A percentile compares a stretch with the other conserved stretches of the same genome.
Conservation (phyloP, 2,888 invertebrate genomes). For the Deilephila porcellus region DNA sequence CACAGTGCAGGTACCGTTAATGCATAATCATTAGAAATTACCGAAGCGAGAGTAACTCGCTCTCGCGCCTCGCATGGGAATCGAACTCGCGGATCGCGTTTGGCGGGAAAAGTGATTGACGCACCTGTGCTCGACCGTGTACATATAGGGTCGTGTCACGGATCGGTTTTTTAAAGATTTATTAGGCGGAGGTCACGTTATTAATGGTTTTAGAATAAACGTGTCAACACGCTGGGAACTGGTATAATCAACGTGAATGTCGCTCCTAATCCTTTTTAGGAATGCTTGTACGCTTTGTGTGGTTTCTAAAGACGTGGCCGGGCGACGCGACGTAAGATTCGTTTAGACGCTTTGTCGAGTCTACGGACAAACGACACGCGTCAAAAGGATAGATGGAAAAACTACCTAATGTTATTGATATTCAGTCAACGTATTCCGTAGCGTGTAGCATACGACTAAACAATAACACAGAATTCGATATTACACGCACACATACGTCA, state of each 20-base stretch:
- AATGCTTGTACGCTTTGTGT: conserved; percentile 53
- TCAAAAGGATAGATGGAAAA: conserved; percentile 39
- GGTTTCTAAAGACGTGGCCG: conserved; percentile 51
- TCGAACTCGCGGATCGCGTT: conserved; percentile 60
- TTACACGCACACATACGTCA: conserved; percentile 56
- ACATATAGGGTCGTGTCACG: neutral
- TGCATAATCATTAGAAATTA: conserved; percentile 81
- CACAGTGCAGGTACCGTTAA: conserved; percentile 75
- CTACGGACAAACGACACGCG: conserved; percentile 34
- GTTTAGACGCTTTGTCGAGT: conserved; percentile 49
- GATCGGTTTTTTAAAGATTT: conserved; percentile 7
- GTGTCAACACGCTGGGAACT: conserved; percentile 71
- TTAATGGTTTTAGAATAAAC: conserved; percentile 48
- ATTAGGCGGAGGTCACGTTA: conserved; percentile 24
- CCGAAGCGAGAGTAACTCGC: conserved; percentile 68
- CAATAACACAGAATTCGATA: conserved; percentile 65
- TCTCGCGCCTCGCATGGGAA: conserved; percentile 70
- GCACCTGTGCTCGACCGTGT: conserved; percentile 33
- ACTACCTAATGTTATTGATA: conserved; percentile 54
- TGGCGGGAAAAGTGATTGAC: conserved; percentile 73
- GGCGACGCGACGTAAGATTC: conserved; percentile 54
- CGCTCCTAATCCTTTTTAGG: conserved; percentile 65
- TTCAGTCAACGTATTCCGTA: conserved; percentile 56
- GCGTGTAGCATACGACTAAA: conserved; percentile 58
- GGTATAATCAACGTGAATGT: conserved; percentile 64